These are phyloP conservation scores for Stegastes partitus DNA, from an alignment of 2,113 vertebrate species.

Conservation along the genomic window DNA sequence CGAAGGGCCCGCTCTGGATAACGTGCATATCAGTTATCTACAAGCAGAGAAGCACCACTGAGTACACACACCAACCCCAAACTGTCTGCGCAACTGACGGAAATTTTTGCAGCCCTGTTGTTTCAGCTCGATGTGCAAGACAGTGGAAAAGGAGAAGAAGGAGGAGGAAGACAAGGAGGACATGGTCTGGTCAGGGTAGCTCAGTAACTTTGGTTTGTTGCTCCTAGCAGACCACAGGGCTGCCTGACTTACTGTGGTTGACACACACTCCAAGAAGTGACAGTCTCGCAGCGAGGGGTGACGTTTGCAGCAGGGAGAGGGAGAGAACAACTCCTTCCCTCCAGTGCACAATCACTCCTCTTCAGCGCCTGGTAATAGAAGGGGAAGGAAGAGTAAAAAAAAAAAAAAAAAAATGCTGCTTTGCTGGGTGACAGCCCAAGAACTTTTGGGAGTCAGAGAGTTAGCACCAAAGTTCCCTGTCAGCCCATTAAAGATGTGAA, in stretches of 20 bases:
- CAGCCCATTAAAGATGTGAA: slow-evolving; percentile 99
- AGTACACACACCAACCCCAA: slow-evolving; percentile 17
- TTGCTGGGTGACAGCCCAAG: slow-evolving; percentile 95
- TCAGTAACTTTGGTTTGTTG: slow-evolving; percentile 89
- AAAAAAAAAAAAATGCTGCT: slow-evolving; percentile 89
- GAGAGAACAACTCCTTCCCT: slow-evolving; percentile 72
- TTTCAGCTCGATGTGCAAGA: slow-evolving; percentile 15
- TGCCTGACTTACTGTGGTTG: slow-evolving; percentile 87
- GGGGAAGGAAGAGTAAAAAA: slow-evolving; percentile 39
- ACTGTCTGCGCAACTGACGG: slow-evolving; percentile 24
- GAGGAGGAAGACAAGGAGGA: slow-evolving; percentile 11
- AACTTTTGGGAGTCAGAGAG: slow-evolving; percentile 96
- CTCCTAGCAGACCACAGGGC: slow-evolving; percentile 87
- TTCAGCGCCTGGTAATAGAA: slow-evolving; percentile 90
- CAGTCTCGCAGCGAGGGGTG: slow-evolving; percentile 86
- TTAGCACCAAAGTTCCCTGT: slow-evolving; percentile 96
- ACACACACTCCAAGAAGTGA: slow-evolving; percentile 87
- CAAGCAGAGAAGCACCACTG: slow-evolving; percentile 36
- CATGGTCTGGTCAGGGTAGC: slow-evolving; percentile 82
- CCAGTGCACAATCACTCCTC: slow-evolving; percentile 90
- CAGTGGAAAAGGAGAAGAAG: slow-evolving; percentile 6
- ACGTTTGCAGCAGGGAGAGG: slow-evolving; percentile 55
- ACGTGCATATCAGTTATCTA: slow-evolving; percentile 26
- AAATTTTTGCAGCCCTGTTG: slow-evolving; percentile 20
- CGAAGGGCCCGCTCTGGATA: slow-evolving; percentile 28